phyloP scores from a whole-genome alignment of 1,140 invertebrate species.

The Leptopilina clavipes region DNA sequence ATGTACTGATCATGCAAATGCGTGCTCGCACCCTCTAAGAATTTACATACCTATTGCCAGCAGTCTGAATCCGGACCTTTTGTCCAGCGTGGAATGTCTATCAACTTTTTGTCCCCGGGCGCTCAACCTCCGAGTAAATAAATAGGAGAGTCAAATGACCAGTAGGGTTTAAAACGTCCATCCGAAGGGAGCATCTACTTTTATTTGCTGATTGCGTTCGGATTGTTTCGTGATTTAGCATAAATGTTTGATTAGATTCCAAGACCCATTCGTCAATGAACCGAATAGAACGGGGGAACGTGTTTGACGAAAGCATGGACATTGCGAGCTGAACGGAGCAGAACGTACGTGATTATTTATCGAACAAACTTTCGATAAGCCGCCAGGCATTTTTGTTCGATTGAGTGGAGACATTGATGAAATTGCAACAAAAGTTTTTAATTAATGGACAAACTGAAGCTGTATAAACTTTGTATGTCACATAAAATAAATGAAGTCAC shows the following conservation, averaged over 20 bases:
- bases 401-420: background rate
- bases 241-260: conserved; percentile 77
- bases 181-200: conserved; percentile 67
- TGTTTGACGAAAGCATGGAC: background rate
- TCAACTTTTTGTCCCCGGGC: conserved; percentile 71
- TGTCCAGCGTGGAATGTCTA: conserved; percentile 68
- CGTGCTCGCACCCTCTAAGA: conserved; percentile 58
- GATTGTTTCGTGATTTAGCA: conserved; percentile 77
- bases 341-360: conserved; percentile 20
- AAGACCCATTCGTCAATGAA: conserved; percentile 50
- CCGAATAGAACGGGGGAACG: background rate
- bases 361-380: conserved; percentile 15
- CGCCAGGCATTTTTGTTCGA: background rate
- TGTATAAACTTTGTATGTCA: no score
- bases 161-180: conserved; percentile 69
- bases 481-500: no score
- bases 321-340: background rate
- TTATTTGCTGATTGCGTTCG: conserved; percentile 76
- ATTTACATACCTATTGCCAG: conserved; percentile 69
- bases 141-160: conserved; percentile 75
- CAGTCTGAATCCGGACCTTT: conserved; percentile 58
- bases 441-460: background rate
- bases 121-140: conserved; percentile 62
- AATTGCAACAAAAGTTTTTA: background rate
- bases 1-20: conserved; percentile 73